Evolutionary conservation across 2,888 invertebrate species (phyloP), one percentile per base, ranked within the genome.

Genomic region (Melanotus villosus): DNA sequence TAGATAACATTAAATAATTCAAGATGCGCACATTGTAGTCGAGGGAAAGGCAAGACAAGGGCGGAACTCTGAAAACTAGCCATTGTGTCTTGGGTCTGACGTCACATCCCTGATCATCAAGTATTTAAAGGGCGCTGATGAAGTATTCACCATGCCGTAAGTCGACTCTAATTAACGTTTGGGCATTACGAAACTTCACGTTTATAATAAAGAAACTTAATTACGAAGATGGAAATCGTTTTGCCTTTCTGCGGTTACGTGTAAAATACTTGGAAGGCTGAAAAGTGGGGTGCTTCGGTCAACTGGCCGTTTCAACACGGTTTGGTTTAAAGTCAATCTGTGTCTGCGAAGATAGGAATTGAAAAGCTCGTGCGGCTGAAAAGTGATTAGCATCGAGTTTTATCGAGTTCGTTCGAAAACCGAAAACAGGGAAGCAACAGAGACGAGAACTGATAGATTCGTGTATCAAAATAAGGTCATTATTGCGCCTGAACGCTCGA

Each of bases 401-500:
- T 23, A 47, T 10, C 23, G 23, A 47, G 26, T 47, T 47, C n/a
- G 19, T 23, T 26, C 56, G 23, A 12, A 38, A 56, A 56, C 34
- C 56, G 56, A 57, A 56, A 47, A 47, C 43, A 58, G 47, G 50
- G 41, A 66, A 23, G 38, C 19, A 38, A 38, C 38, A 47, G 32
- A 32, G 16, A 26, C 52, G 41, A 56, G 19, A 64, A 43, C 64
- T 56, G 56, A 52, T 52, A 41, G 52, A 54, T 60, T 41, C 54
- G 43, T 56, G 54, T 56, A 67, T 62, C 62, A 62, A 45, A 59
- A 43, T 67, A 62, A 59, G 60, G 56, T 47, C 57, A 62, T 67
- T 67, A 67, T 67, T 62, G 58, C 67, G 56, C 67, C 47, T 62
- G 56, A 67, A 67, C 56, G 62, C 62, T 45, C 26, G 19, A 45